Evolutionary conservation across 2,113 vertebrate genomes (phyloP), one percentile per base, ranked within the genome.

Genomic region (Microcebus murinus): DNA sequence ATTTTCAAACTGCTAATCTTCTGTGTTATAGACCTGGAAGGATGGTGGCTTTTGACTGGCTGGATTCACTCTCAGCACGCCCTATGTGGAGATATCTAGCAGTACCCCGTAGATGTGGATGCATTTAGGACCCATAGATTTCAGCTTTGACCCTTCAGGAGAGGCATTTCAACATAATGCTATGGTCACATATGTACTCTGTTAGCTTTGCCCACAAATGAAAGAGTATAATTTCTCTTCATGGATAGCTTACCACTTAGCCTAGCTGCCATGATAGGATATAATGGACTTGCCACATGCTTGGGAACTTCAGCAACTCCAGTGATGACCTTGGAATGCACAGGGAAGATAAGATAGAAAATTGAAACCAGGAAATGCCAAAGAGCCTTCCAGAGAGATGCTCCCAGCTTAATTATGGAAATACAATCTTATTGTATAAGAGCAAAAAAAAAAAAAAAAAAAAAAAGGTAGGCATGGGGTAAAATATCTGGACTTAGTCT

Each of bases 281-380:
- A 70, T 7, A 84, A 81, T 27, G 9, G 23, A 55, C 34, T 80
- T 79, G 52, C 6, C 18, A 68, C 42, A 91, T 36, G 65, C 27
- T 93, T 59, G 5, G 87, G 70, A 87, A 74, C 17, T 48, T 84
- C 21, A 80, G 36, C 1, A 45, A 18, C 10, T 81, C 31, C 29
- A 90, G 1, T 34, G 36, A n/a, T 71, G 71, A 82, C 3, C 80
- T 71, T 83, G 36, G 57, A 79, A 92, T 79, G 77, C 42, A 18
- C 4, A 34, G 27, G 73, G 21, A 80, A 94, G 84, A 92, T 57
- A 59, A 48, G 45, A 86, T 29, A 42, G n/a, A 87, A 92, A 74
- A 70, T 31, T 42, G 27, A 98, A 94, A 93, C 7, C 36, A 67
- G 29, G 83, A 76, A 88, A 68, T 74, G 42, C 48, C 59, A 94